Evolutionary conservation across 2,888 invertebrate species (phyloP), one percentile per base, ranked within the genome.

Genomic region (Ernsta delagoae): DNA sequence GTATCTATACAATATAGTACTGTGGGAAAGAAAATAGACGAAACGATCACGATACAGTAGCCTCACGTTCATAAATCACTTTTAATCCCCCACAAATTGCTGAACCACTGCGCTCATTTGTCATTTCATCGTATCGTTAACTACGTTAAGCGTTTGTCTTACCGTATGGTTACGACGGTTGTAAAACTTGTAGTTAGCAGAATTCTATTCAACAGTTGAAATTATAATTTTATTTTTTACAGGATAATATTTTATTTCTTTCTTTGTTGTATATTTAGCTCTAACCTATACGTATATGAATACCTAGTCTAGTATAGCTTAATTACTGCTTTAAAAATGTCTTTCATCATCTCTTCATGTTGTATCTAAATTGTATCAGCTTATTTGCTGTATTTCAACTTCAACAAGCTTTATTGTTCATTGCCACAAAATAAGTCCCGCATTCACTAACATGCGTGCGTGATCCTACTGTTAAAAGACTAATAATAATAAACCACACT

Each of bases 71-170:
- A 65, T 65, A 62, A 65, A 70, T 56, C 60, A 65, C 60, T 65
- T 65, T 65, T 61, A 70, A 65, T 65, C 45, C 59, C 67, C 61
- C 61, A 61, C 67, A 67, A 67, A 67, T 61, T 67, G 67, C 54
- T 48, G 67, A 61, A 56, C 56, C 61, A 56, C 61, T 54, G 67
- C 34, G 45, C 36, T 61, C 61, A 56, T 62, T 68, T 68, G 62
- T 62, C 68, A 62, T 68, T 62, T 68, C 57, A 62, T 68, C 62
- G 62, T 62, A 57, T 62, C 56, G 61, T 61, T 62, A 68, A 57
- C 57, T 41, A 34, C 12, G 45, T 56, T 36, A 54, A 59, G 66
- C 53, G 5, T 31, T 43, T 53, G 59, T 53, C 11, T 31, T 53
- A 36, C 9, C 24, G n/a, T 24, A 24, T 24, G 24, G 24, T 24